Conservation (phyloP, 2,113 vertebrate genomes). For the Regulus satrapa region DNA sequence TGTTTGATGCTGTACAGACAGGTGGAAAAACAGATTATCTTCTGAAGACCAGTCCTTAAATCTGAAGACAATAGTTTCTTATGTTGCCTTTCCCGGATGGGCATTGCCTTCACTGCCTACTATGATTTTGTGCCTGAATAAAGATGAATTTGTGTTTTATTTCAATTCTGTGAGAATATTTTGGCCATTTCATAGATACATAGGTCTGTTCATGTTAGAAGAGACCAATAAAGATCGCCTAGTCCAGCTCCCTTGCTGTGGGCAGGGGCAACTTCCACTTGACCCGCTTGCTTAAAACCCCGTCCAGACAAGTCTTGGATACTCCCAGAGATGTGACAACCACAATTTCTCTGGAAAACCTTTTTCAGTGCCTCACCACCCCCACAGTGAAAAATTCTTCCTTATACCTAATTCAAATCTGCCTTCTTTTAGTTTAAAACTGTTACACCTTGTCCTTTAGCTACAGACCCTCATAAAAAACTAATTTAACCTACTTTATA, state of each 20-base stretch:
- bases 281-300: background rate
- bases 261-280: background rate
- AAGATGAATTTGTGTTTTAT: background rate
- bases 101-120: background rate
- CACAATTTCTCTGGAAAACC: background rate
- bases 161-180: background rate
- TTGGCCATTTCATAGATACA: background rate
- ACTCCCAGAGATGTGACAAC: background rate
- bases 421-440: background rate
- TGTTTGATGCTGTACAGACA: background rate
- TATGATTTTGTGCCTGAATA: background rate
- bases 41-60: background rate
- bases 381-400: background rate
- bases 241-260: background rate
- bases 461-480: background rate
- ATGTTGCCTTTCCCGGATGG: background rate
- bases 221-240: background rate
- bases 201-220: background rate
- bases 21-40: background rate
- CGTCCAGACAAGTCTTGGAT: background rate
- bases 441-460: background rate
- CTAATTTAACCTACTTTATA: background rate
- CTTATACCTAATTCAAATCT: background rate
- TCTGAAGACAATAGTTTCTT: background rate
- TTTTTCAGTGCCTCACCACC: background rate